phyloP scores from a whole-genome alignment of 2,797 vertebrate genomes.

The Mastacembelus armatus region DNA sequence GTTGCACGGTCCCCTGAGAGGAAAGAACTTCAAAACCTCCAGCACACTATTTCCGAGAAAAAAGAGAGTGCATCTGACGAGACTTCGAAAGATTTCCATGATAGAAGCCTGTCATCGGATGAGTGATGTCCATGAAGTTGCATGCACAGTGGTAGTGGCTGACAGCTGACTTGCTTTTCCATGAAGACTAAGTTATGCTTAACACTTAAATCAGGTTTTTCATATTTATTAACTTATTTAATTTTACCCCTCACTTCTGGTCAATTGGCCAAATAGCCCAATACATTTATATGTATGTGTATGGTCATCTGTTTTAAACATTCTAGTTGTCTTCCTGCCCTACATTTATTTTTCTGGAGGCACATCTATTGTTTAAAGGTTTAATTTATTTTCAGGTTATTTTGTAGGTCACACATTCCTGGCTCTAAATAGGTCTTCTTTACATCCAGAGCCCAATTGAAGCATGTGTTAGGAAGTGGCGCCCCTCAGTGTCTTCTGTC shows the following conservation, averaged over 20 bases:
- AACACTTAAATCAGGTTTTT: slow-evolving; percentile 25
- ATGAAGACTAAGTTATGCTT: slow-evolving; percentile 20
- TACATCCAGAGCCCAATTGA: slow-evolving; percentile 12
- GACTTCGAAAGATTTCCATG: slow-evolving; percentile 46
- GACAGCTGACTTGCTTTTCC: slow-evolving; percentile 26
- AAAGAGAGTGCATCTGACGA: slow-evolving; percentile 49
- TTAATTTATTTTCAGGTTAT: slow-evolving; percentile 11
- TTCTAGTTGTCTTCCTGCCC: slow-evolving; percentile 16
- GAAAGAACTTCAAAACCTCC: slow-evolving; percentile 40
- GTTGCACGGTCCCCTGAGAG: slow-evolving; percentile 43
- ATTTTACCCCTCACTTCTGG: slow-evolving; percentile 3
- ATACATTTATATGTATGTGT: slow-evolving; percentile 17
- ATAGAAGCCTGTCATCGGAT: slow-evolving; percentile 59
- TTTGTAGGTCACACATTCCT: slow-evolving; percentile 1
- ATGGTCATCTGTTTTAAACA: slow-evolving; percentile 24
- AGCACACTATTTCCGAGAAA: slow-evolving; percentile 45
- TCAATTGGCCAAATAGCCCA: too few species aligned
- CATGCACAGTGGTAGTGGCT: slow-evolving; percentile 50
- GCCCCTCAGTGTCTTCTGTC: slow-evolving; percentile 68
- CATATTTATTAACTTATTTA: slow-evolving; percentile 46
- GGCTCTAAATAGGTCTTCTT: slow-evolving; percentile 3
- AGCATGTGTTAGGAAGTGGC: slow-evolving; percentile 55
- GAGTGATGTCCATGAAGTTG: slow-evolving; percentile 52
- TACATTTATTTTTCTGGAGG: slow-evolving; percentile 28
- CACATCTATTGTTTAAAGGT: slow-evolving; percentile 4